Base-by-base conservation (phyloP, 2,888 invertebrate genomes). In the Diachrysia chrysitis region DNA sequence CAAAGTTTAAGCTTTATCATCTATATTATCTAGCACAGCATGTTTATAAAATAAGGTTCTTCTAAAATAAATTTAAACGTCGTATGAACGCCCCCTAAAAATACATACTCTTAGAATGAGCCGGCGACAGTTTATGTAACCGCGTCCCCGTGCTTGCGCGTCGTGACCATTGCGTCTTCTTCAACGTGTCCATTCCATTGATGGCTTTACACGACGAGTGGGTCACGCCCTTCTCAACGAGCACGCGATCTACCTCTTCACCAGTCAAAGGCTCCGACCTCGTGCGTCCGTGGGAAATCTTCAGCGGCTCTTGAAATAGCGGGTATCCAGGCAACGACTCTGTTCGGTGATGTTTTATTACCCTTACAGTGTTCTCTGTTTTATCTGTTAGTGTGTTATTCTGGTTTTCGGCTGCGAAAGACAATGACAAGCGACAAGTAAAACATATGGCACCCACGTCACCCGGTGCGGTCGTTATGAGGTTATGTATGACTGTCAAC, bases 191-290 rank as follows among this genome's bases (percentile, higher is more conserved):
- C 51, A 82, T 87, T 74, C 93, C 93, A 85, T 92, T 93, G 83
- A 91, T 89, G 62, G 91, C 84, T 78, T 89, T 91, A 81, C 92
- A 91, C 56, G 93, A 91, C 19, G 91, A 90, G 70, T 93, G 90
- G 63, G 86, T 85, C 55, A 85, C 85, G 9, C 86, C 84, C 76
- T 91, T 90, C 84, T 92, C 93, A 69, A 90, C 80, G n/a, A 87
- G 82, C 62, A 87, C 89, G 19, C 88, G 83, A 67, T 92, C 91
- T 66, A 92, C 88, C 81, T 95, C 95, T 73, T 95, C 96, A 69
- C 96, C 96, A 9, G 96, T 96, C 76, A 97, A 90, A 72, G 97
- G 97, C 87, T 97, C 96, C 85, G 97, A 97, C 87, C 97, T 95
- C 76, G 97, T 97, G 89, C 97, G 95, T 90, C 96, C 97, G 92